Evolutionary conservation across 2,888 invertebrate species (phyloP).

Genomic region (Trichopoda pennipes): DNA sequence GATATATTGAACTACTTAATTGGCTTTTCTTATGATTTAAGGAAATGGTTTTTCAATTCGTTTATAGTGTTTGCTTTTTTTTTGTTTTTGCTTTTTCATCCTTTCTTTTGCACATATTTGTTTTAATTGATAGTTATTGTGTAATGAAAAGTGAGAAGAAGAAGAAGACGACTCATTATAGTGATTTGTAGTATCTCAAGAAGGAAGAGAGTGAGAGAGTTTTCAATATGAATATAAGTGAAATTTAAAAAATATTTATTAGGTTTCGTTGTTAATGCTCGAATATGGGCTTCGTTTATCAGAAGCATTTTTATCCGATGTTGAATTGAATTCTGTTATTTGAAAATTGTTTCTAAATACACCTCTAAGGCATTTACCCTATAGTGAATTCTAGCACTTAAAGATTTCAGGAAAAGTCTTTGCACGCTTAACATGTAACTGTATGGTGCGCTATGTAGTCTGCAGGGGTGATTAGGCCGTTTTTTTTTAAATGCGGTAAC

Average conservation of each 20-base stretch:
- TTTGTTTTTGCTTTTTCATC: slow-evolving; percentile 3
- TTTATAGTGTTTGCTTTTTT: not conserved
- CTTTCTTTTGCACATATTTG: slow-evolving; percentile 13
- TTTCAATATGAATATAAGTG: slow-evolving; percentile 7
- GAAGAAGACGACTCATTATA: not conserved
- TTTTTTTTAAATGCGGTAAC: too few species aligned
- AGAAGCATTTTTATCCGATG: too few species aligned
- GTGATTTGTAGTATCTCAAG: not conserved
- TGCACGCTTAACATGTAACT: too few species aligned
- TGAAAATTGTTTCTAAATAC: too few species aligned
- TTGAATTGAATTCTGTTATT: too few species aligned
- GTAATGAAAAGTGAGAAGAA: not conserved
- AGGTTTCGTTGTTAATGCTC: not conserved
- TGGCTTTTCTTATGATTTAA: slow-evolving; percentile 69
- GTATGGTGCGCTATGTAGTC: too few species aligned
- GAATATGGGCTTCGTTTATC: not conserved
- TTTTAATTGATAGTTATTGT: slow-evolving; percentile 39
- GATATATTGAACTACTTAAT: slow-evolving; percentile 68
- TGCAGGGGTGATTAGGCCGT: too few species aligned
- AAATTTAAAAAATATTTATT: slow-evolving; percentile 11
- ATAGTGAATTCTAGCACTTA: too few species aligned
- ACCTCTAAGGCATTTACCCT: too few species aligned
- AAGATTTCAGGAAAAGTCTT: too few species aligned
- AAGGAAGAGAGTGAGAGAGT: not conserved
- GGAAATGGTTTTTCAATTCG: slow-evolving; percentile 59